phyloP scores from a whole-genome alignment of 2,797 vertebrate species.

The Cetoscarus ocellatus region DNA sequence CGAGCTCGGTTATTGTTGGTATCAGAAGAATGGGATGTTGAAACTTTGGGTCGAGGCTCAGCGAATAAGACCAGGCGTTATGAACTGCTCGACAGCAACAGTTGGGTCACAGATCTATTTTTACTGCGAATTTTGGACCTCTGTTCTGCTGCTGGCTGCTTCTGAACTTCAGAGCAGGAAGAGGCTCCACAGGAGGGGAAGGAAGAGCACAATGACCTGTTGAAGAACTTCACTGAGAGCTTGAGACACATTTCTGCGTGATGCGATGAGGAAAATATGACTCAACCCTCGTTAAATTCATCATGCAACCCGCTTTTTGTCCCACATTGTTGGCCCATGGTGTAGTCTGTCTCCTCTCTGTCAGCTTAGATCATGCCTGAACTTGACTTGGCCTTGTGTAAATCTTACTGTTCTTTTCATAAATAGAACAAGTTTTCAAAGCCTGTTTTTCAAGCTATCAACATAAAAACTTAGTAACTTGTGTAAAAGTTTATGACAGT shows the following conservation, averaged over 20 bases:
- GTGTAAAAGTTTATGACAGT: too few relatives aligned
- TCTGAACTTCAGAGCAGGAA: constrained; percentile 64
- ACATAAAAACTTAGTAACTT: too few relatives aligned
- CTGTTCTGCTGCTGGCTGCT: constrained; percentile 28
- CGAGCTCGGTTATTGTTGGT: background rate
- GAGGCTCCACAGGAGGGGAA: constrained; percentile 12
- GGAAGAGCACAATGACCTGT: constrained; percentile 22
- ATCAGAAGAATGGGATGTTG: constrained; percentile 7
- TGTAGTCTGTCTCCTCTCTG: constrained; percentile 17
- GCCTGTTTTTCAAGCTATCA: too few relatives aligned
- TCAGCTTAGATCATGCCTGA: constrained; percentile 50
- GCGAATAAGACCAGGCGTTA: constrained; percentile 16
- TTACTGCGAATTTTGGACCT: constrained; percentile 57
- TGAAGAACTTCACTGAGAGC: constrained; percentile 24
- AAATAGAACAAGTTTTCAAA: constrained; percentile 8
- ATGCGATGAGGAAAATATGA: constrained; percentile 45
- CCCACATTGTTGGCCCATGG: constrained; percentile 6
- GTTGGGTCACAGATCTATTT: constrained; percentile 64
- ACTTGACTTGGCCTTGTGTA: constrained; percentile 50
- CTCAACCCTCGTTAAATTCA: constrained; percentile 42
- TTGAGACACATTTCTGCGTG: constrained; percentile 14
- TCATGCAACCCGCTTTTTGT: constrained; percentile 19
- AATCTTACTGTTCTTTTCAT: constrained; percentile 2
- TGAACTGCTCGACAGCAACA: constrained; percentile 70
- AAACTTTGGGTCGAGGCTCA: constrained; percentile 31